phyloP scores from a whole-genome alignment of 2,113 vertebrate species.

The Pagrus major region DNA sequence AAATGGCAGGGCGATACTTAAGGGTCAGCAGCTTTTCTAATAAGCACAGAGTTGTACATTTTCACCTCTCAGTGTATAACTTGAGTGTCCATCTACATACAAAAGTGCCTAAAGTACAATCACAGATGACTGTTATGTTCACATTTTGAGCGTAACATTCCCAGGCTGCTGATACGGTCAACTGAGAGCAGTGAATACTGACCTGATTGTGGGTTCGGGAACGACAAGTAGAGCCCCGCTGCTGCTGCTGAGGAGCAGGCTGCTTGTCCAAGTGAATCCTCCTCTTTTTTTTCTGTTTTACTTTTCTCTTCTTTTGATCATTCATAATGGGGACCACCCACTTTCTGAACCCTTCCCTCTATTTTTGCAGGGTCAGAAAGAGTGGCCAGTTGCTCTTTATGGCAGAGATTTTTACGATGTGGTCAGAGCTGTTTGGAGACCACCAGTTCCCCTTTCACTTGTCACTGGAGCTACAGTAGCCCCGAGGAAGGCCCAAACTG shows the following conservation, averaged over 20 bases:
- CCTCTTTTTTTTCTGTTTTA: constrained; percentile 23
- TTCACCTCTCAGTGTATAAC: constrained; percentile 11
- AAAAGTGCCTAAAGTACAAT: constrained; percentile 3
- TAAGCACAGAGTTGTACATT: constrained; percentile 70
- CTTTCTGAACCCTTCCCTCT: constrained; percentile 80
- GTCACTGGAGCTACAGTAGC: constrained; percentile 68
- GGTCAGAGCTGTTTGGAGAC: constrained; percentile 84
- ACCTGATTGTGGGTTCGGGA: constrained; percentile 13
- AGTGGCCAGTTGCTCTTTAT: constrained; percentile 87
- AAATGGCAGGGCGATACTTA: constrained; percentile 84
- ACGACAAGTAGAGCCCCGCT: constrained; percentile 30
- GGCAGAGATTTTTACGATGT: constrained; percentile 85
- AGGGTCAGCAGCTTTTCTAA: constrained; percentile 78
- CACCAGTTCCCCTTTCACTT: constrained; percentile 84
- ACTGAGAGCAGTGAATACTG: constrained; percentile 20
- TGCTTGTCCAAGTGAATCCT: constrained; percentile 45
- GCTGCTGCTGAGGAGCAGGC: constrained; percentile 24
- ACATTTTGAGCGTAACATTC: constrained; percentile 21
- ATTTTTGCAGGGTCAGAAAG: constrained; percentile 84
- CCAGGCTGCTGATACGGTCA: constrained; percentile 14
- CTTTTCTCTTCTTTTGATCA: constrained; percentile 48
- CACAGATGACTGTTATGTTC: constrained; percentile 7
- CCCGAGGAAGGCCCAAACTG: constrained; percentile 7
- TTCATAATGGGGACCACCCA: constrained; percentile 82
- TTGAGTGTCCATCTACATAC: background rate